Conservation (phyloP, 2,888 invertebrate species). For the Hirtodrosophila cameraria region DNA sequence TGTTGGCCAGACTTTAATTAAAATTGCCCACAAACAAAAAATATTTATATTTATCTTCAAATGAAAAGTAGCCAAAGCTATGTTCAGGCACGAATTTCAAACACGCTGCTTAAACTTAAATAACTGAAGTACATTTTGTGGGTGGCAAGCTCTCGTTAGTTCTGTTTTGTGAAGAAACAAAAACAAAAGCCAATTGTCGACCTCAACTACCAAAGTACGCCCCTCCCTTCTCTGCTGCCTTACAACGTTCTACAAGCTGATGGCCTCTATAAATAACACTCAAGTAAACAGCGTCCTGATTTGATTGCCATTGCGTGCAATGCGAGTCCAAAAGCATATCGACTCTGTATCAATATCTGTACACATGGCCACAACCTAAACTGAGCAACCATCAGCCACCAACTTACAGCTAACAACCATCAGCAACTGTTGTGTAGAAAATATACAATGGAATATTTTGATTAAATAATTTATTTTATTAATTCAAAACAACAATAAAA, state of each 20-base stretch:
- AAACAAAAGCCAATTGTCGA: slow-evolving; percentile 31
- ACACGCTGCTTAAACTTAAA: slow-evolving; percentile 16
- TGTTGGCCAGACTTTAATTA: slow-evolving; percentile 31
- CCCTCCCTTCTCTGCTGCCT: no score
- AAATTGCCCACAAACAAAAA: slow-evolving; percentile 18
- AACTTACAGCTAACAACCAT: no score
- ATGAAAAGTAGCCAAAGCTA: slow-evolving; percentile 22
- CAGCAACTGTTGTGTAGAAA: no score
- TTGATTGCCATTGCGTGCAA: slow-evolving; percentile 53
- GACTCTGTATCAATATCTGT: slow-evolving; percentile 35
- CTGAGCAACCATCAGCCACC: no score
- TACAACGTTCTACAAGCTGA: slow-evolving; percentile 2
- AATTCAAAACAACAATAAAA: no score
- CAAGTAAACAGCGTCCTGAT: slow-evolving; percentile 44
- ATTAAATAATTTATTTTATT: no score
- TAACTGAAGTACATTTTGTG: not conserved
- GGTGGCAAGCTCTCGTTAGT: slow-evolving; percentile 5
- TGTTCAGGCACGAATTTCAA: slow-evolving; percentile 47
- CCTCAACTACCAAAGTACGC: no score
- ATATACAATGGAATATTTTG: no score
- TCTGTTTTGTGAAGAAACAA: slow-evolving; percentile 1
- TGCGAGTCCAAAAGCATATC: slow-evolving; percentile 42
- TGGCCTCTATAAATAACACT: slow-evolving; percentile 37
- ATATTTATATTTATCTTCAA: no score
- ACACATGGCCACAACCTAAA: no score